phyloP scores from a whole-genome alignment of 2,888 invertebrate species.

The Xanthorhoe spadicearia region DNA sequence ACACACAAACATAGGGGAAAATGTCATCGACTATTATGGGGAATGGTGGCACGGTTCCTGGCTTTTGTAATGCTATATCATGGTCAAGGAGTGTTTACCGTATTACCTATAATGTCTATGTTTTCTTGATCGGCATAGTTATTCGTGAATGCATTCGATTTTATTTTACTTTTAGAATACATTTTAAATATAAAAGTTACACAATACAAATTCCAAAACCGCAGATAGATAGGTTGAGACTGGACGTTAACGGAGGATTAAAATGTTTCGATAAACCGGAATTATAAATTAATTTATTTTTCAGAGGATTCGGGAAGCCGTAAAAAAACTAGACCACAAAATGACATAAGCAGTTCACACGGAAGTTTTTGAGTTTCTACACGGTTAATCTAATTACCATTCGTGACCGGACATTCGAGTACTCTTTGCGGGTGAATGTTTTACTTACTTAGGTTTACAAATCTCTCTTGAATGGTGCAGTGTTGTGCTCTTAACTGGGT shows the following conservation, averaged over 20 bases:
- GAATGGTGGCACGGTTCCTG: conserved; percentile 24
- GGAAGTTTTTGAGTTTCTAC: conserved; percentile 52
- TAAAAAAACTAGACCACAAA: conserved; percentile 47
- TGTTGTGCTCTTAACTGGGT: conserved; percentile 28
- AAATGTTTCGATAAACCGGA: conserved; percentile 35
- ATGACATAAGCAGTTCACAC: conserved; percentile 43
- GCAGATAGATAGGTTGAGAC: too few relatives aligned
- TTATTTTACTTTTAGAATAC: too few relatives aligned
- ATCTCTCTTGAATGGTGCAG: conserved; percentile 48
- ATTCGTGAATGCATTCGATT: too few relatives aligned
- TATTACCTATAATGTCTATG: too few relatives aligned
- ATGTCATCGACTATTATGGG: conserved; percentile 51
- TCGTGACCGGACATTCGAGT: conserved; percentile 59
- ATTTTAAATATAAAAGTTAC: too few relatives aligned
- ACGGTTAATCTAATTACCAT: conserved; percentile 57
- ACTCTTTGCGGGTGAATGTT: conserved; percentile 51
- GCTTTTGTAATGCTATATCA: background rate
- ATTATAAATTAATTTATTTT: conserved; percentile 18
- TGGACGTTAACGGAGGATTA: conserved; percentile 10
- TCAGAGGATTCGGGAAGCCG: conserved; percentile 45
- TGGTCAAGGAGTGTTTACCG: too few relatives aligned
- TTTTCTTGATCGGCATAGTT: too few relatives aligned
- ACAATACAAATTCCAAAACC: too few relatives aligned
- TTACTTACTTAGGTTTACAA: conserved; percentile 53
- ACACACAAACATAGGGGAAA: conserved; percentile 48